Percentiles rank a stretch among this genome's conserved stretches.
Conservation (phyloP, 1,140 invertebrate genomes). For the Drosophila rufa region DNA sequence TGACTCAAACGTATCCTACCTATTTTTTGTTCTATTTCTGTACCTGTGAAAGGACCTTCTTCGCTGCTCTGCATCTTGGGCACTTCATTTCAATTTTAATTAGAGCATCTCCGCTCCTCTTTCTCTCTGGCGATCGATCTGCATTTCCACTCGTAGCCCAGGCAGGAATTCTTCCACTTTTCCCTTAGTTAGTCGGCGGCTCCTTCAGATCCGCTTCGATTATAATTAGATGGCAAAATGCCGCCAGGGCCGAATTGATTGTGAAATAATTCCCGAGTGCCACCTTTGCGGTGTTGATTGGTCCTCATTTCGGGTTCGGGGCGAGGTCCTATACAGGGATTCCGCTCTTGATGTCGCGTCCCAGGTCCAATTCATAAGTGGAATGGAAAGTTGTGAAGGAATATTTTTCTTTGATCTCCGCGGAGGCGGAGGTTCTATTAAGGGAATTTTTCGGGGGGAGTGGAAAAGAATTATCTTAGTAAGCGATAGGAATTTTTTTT, state of each 20-base stretch:
- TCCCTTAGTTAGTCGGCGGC: constrained; percentile 58
- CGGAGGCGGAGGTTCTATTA: neutral
- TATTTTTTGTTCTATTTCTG: neutral
- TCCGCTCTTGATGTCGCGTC: constrained; percentile 11
- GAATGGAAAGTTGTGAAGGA: constrained; percentile 7
- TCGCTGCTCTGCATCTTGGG: constrained; percentile 53
- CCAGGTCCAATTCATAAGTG: constrained; percentile 16
- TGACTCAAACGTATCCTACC: neutral
- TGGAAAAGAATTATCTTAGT: neutral
- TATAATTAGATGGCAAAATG: constrained; percentile 83
- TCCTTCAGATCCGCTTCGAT: constrained; percentile 44
- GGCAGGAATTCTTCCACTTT: constrained; percentile 23
- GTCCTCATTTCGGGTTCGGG: constrained; percentile 13
- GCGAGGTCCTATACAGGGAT: constrained; percentile 40
- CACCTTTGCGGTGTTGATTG: constrained; percentile 76
- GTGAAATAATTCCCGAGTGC: constrained; percentile 76
- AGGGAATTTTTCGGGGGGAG: neutral
- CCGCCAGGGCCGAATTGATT: constrained; percentile 74
- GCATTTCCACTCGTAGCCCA: constrained; percentile 51
- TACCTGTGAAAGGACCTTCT: constrained; percentile 62
- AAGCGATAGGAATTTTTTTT: neutral
- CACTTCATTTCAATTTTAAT: constrained; percentile 81
- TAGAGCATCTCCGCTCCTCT: constrained; percentile 54
- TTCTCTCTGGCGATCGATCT: constrained; percentile 21
- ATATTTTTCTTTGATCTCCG: constrained; percentile 25